Evolutionary conservation across 2,113 vertebrate species (phyloP).

Genomic region (Motacilla alba): DNA sequence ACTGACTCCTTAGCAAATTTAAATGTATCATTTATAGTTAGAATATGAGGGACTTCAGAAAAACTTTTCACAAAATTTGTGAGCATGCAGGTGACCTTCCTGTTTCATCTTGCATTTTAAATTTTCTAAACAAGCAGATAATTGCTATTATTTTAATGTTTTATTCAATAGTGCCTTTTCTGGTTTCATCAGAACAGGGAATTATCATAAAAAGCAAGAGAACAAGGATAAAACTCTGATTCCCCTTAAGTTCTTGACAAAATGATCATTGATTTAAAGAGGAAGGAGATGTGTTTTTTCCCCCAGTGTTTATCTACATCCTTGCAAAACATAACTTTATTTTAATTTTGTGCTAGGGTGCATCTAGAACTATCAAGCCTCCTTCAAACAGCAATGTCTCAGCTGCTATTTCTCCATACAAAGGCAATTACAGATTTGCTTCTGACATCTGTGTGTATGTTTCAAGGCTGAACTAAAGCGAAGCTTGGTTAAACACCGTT

Average conservation of each 20-base stretch:
- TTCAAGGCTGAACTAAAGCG: neutral
- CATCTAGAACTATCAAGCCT: neutral
- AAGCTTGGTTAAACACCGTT: neutral
- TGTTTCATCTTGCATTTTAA: neutral
- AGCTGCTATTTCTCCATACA: neutral
- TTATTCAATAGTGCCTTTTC: conserved; percentile 3
- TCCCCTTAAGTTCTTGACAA: neutral
- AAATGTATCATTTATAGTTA: neutral
- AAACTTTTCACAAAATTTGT: neutral
- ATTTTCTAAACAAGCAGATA: neutral
- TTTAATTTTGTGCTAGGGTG: neutral
- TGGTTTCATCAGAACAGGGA: neutral
- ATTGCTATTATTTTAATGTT: conserved; percentile 36
- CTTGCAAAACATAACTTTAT: neutral
- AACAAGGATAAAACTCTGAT: neutral
- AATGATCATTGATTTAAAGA: neutral
- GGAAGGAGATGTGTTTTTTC: neutral
- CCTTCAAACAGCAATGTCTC: neutral
- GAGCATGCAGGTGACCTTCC: neutral
- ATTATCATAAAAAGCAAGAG: neutral
- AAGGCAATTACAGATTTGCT: neutral
- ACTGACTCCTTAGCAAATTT: neutral
- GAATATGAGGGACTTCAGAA: neutral
- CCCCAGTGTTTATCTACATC: neutral
- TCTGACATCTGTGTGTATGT: neutral